Conservation (phyloP, 2,113 vertebrate genomes). For the Zosterops pallidus region DNA sequence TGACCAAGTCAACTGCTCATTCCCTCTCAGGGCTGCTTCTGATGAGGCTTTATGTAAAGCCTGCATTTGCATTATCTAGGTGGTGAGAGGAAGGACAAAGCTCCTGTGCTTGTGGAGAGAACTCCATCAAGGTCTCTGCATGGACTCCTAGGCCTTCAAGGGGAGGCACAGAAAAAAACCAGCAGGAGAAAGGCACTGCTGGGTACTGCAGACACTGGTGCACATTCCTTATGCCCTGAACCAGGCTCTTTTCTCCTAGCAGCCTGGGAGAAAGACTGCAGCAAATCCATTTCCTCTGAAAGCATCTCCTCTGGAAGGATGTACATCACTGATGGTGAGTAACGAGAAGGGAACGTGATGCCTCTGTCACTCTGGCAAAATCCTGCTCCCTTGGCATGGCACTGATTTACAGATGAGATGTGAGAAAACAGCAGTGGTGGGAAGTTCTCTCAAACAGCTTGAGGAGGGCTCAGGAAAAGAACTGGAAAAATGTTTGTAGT, state of each 20-base stretch:
- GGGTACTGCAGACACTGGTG: neutral
- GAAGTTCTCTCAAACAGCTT: neutral
- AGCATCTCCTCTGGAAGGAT: neutral
- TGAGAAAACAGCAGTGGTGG: neutral
- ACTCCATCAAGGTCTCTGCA: neutral
- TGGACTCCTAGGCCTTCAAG: fast-evolving
- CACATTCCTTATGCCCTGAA: neutral
- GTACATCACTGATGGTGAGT: neutral
- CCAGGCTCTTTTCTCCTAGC: neutral
- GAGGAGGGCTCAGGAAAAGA: neutral
- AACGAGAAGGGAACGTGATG: neutral
- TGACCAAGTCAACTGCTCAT: neutral
- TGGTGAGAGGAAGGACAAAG: neutral
- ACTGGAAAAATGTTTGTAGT: neutral
- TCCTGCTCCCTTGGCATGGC: neutral
- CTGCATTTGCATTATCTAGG: neutral
- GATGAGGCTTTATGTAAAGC: neutral
- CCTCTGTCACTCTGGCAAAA: neutral
- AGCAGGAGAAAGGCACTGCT: neutral
- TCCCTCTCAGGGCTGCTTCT: neutral
- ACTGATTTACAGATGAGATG: neutral
- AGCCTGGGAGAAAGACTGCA: neutral
- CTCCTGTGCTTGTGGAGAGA: neutral
- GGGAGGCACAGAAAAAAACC: neutral
- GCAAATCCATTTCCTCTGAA: neutral